Evolutionary conservation across 92 coral and sea anemone genomes (phyloP), one percentile per base, ranked within the genome.

Genomic region (Paragorgia papillata): DNA sequence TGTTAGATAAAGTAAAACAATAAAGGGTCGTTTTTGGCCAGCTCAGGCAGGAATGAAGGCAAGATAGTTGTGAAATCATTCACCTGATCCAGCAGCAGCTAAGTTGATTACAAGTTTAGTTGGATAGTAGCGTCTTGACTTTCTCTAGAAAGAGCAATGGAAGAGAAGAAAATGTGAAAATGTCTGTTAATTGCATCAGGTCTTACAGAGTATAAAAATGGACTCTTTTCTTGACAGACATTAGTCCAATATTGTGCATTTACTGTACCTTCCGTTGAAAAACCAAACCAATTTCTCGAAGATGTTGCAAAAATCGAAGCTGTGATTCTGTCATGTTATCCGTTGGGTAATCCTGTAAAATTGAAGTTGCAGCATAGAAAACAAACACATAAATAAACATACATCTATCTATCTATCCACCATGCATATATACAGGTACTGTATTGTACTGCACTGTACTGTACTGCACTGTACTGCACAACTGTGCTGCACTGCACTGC

Each of bases 241-340:
- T 65, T 65, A 12, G 32, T 7, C 29, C 26, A 13, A 62, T 7
- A 34, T 30, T 62, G 43, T 21, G 69, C 4, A 64, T 29, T n/a
- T n/a, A n/a, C n/a, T n/a, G n/a, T 84, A 94, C 98, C 97, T 94
- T 94, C 66, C 98, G 88, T 70, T 94, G 98, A 75, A 91, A 94
- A 19, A 94, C 97, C 34, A 94, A 85, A 9, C 98, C 98, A 80
- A 94, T 90, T 83, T 94, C 98, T 65, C 97, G 83, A 34, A 94
- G 88, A 62, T 94, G 97, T 69, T 94, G 98, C 44, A 94, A 81
- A 80, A 94, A 89, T 39, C 74, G 83, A 27, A 82, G 50, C 63
- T 94, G 98, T 28, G 97, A 90, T 17, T 94, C 98, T 17, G 87
- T 84, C 86, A 91, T 70, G 48, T 96, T 96, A 57, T 94, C 97